Conservation (phyloP, 2,113 vertebrate species). For the Psettodes erumei region DNA sequence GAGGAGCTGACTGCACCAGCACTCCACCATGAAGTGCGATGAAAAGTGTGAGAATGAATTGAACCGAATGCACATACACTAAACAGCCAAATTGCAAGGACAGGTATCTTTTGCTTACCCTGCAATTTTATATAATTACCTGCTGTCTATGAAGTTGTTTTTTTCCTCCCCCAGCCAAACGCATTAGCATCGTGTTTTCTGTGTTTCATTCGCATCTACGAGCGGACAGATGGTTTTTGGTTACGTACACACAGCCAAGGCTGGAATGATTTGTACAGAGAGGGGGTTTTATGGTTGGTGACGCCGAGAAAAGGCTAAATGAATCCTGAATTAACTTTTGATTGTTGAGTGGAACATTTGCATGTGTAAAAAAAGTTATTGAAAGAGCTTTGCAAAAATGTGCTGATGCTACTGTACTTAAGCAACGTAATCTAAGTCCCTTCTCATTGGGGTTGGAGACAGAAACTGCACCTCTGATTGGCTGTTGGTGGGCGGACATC, state of each 20-base stretch:
- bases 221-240: constrained; percentile 20
- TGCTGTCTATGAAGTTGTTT: constrained; percentile 14
- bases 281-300: constrained; percentile 17
- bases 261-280: constrained; percentile 3
- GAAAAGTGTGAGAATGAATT: constrained; percentile 31
- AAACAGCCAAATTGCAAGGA: constrained; percentile 52
- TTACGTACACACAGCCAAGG: constrained; percentile 13
- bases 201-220: constrained; percentile 10
- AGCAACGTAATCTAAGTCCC: background rate
- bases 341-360: constrained; percentile 4
- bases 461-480: background rate
- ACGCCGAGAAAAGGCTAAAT: constrained; percentile 8
- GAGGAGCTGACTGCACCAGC: constrained; percentile 53
- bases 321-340: constrained; percentile 27
- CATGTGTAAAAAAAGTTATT: background rate
- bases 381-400: too few species aligned
- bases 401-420: background rate
- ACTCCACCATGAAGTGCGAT: constrained; percentile 30
- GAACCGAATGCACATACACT: constrained; percentile 30
- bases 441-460: background rate
- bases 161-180: constrained; percentile 20
- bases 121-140: constrained; percentile 62
- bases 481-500: background rate
- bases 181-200: constrained; percentile 41
- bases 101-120: constrained; percentile 37